Evolutionary conservation across 2,113 vertebrate genomes (phyloP).

Genomic region (Pongo abelii): DNA sequence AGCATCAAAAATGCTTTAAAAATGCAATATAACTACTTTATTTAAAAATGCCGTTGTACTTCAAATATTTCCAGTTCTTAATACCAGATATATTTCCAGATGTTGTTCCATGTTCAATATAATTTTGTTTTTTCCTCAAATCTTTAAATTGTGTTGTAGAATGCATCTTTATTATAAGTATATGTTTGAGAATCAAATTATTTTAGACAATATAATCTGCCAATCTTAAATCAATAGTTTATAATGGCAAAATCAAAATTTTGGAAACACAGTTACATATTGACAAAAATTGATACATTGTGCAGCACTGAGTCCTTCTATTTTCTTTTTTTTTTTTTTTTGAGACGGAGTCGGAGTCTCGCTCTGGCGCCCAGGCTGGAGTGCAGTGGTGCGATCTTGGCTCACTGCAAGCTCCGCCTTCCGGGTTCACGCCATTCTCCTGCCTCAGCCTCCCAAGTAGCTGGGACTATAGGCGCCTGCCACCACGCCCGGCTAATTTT

Average conservation of each 20-base stretch:
- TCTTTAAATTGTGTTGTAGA: background rate
- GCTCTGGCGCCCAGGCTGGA: too few relatives aligned
- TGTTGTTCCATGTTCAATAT: background rate
- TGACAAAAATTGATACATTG: background rate
- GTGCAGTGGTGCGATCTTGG: too few relatives aligned
- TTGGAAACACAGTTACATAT: background rate
- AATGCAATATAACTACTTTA: background rate
- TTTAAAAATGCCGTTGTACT: background rate
- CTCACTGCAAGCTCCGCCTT: too few relatives aligned
- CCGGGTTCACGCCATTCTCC: too few relatives aligned
- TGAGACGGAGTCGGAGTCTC: too few relatives aligned
- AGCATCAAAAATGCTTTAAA: background rate
- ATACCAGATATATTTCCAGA: background rate
- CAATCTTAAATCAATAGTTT: background rate
- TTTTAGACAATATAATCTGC: background rate
- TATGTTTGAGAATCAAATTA: background rate
- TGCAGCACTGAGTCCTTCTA: background rate
- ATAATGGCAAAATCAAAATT: background rate
- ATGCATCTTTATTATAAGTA: background rate
- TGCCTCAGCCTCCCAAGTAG: too few relatives aligned
- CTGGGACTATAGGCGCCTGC: too few relatives aligned
- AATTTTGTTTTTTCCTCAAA: background rate
- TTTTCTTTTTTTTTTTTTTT: background rate
- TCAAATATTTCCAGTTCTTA: background rate
- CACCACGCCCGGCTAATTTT: too few relatives aligned